Conservation (phyloP, 2,113 vertebrate genomes). For the Onychostoma macrolepis region DNA sequence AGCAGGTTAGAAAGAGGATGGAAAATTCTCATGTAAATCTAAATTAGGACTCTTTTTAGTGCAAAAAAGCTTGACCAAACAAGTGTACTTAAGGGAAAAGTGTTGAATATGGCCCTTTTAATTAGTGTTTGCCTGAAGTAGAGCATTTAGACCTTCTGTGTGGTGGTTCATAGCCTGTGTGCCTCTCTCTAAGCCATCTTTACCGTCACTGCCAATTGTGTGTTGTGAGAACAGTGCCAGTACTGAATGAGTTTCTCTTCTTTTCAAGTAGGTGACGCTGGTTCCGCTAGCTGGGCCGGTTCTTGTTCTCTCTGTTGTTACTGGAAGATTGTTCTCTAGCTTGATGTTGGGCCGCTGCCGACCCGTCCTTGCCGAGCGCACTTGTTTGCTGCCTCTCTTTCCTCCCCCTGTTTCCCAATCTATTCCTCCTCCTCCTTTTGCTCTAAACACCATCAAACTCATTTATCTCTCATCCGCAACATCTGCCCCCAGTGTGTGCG, state of each 20-base stretch:
- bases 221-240: conserved; percentile 38
- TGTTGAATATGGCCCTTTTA: conserved; percentile 7
- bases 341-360: conserved; percentile 55
- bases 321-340: conserved; percentile 59
- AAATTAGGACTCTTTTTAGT: neutral
- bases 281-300: conserved; percentile 51
- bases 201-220: conserved; percentile 11
- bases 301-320: conserved; percentile 61
- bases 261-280: conserved; percentile 50
- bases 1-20: neutral
- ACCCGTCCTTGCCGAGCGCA: conserved; percentile 53
- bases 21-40: conserved; percentile 1
- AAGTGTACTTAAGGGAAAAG: conserved; percentile 7
- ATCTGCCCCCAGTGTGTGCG: conserved; percentile 55
- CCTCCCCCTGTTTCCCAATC: neutral
- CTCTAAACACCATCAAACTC: conserved; percentile 49
- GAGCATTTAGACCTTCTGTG: neutral
- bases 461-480: conserved; percentile 45
- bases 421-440: conserved; percentile 20
- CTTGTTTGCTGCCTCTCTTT: conserved; percentile 34
- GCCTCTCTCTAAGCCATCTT: conserved; percentile 25
- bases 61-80: neutral
- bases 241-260: conserved; percentile 48
- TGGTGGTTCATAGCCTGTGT: neutral
- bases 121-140: neutral